phyloP scores from a whole-genome alignment of 2,888 invertebrate genomes.

The Tuberolachnus salignus region DNA sequence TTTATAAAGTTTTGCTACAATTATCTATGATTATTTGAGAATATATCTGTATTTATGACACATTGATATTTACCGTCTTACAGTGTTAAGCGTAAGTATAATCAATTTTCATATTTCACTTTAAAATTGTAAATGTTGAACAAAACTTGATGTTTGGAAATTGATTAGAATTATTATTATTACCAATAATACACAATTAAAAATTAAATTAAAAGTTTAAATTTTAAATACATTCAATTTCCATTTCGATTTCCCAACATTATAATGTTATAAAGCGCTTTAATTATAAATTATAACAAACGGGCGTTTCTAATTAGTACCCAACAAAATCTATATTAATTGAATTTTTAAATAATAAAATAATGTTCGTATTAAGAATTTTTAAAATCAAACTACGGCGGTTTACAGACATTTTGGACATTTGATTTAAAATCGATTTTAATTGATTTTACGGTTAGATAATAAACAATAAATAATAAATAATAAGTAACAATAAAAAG shows the following conservation, averaged over 20 bases:
- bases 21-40: background rate
- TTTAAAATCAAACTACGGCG: background rate
- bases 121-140: no score
- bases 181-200: background rate
- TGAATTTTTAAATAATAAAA: background rate
- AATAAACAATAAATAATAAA: no score
- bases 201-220: background rate
- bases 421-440: background rate
- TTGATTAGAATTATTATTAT: no score
- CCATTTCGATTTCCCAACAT: no score
- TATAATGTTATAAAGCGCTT: background rate
- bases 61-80: no score
- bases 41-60: background rate
- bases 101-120: no score
- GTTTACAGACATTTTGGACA: background rate
- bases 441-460: slow-evolving; percentile 13
- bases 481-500: slow-evolving; percentile 20
- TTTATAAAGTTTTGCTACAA: no score
- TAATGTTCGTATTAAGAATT: background rate
- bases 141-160: no score
- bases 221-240: background rate
- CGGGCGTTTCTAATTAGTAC: no score
- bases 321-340: no score
- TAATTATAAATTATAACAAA: background rate
- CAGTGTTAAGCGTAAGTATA: no score